Base-by-base conservation (phyloP, 2,797 vertebrate genomes). In the Triplophysa bombifrons region DNA sequence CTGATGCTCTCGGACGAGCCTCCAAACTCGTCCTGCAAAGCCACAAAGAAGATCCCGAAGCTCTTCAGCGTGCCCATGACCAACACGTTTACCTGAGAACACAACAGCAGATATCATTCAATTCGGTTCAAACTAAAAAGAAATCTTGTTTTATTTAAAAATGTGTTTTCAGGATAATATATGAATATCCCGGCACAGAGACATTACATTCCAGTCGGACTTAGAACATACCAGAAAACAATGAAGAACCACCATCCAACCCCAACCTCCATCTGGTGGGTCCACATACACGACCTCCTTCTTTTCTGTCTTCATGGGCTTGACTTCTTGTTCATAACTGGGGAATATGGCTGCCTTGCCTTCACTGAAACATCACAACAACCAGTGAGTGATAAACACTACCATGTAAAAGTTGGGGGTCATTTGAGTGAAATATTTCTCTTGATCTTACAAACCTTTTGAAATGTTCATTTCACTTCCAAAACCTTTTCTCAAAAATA, bases 11-110 rank as follows among this genome's bases (percentile, higher is more conserved):
- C 95, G 0, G 96, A 90, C 0, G 95, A 96, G 69, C 92, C 94
- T n/a, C 94, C 95, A 87, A 98, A 92, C 73, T 97, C 95, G 82
- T 98, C 96, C 88, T 96, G 95, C 88, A 98, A 95, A 16, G 94
- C 94, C 89, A 98, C 95, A 0, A 97, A 98, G 91, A 98, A 98
- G 86, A 99, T 95, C 67, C 96, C 96, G 67, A 96, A 99, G 58
- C 90, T 96, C 90, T 98, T 98, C 76, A 94, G 87, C 66, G 90
- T 96, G 81, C 95, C 97, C 92, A 97, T 95, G 63, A 97, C 94
- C 0, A 96, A 87, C n/a, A 97, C 91, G 0, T 98, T 99, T 30
- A 98, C 96, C 97, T 98, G 91, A 6, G 41, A 13, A 41, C 8
- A 61, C 53, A 50, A 0, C 80, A 72, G 61, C 27, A 53, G 14